A percentile compares a stretch with the other conserved stretches of the same genome.
Conservation (phyloP, 2,113 vertebrate genomes). For the Nesoenas mayeri region DNA sequence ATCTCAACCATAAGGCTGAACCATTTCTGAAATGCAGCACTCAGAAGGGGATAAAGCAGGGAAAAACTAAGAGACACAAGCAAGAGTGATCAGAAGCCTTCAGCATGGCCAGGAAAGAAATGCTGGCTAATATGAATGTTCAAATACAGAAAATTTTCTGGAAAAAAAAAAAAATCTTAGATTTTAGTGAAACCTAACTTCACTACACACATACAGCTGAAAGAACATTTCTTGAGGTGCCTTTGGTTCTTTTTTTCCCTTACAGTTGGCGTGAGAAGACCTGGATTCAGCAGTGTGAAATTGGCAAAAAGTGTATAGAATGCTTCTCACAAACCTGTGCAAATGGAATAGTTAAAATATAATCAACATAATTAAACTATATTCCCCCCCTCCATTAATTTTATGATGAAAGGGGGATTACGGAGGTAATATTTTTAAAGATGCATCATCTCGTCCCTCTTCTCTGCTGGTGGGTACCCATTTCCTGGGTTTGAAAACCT, state of each 20-base stretch:
- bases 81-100: neutral
- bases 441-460: neutral
- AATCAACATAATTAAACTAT: neutral
- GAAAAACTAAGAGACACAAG: neutral
- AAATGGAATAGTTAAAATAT: neutral
- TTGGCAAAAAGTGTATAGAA: neutral
- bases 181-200: too few relatives aligned
- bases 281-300: neutral
- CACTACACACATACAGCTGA: neutral
- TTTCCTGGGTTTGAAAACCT: neutral
- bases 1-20: neutral
- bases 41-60: neutral
- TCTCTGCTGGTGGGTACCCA: neutral
- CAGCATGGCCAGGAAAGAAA: neutral
- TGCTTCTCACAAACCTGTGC: neutral
- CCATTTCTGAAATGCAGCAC: neutral
- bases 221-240: neutral
- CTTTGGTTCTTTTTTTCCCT: neutral
- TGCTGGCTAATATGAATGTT: neutral
- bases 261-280: neutral
- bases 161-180: neutral
- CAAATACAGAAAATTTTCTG: neutral
- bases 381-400: neutral
- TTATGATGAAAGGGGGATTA: neutral
- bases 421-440: neutral